Percentiles rank a stretch among this genome's conserved stretches.
These are phyloP conservation scores for Beris morrisii DNA, from an alignment of 2,888 invertebrate species.

Conservation along the genomic window DNA sequence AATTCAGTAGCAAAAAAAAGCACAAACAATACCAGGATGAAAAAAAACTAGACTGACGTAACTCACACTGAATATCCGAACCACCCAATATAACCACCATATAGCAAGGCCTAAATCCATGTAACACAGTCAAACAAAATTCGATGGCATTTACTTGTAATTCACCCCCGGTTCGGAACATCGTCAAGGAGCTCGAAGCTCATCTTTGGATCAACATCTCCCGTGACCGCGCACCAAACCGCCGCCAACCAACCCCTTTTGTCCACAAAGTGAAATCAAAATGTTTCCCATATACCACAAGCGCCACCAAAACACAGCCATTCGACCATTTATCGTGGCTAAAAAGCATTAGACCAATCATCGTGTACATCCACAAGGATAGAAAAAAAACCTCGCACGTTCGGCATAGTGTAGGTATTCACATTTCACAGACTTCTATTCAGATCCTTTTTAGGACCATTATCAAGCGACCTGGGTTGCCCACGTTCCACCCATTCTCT, in stretches of 20 bases:
- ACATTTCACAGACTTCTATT: too few species aligned
- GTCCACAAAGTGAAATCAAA: constrained; percentile 5
- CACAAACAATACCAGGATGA: background rate
- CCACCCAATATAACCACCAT: constrained; percentile 28
- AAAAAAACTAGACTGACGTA: constrained; percentile 4
- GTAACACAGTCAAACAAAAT: constrained; percentile 14
- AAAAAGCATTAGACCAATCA: constrained; percentile 31
- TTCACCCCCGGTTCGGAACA: background rate
- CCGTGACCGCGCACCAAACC: constrained; percentile 20
- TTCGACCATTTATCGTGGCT: constrained; percentile 33
- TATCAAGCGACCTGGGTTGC: constrained; percentile 13
- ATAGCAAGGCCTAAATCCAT: constrained; percentile 19
- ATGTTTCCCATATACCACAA: constrained; percentile 25
- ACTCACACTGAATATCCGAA: constrained; percentile 29
- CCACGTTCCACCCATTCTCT: background rate
- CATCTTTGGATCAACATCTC: constrained; percentile 27
- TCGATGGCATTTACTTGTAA: constrained; percentile 16
- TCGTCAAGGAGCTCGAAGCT: constrained; percentile 14
- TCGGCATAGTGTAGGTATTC: too few species aligned
- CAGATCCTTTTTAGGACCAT: constrained; percentile 10
- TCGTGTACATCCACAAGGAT: constrained; percentile 23
- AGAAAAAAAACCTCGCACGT: background rate
- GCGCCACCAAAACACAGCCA: constrained; percentile 24
- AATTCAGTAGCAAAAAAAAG: too few species aligned
- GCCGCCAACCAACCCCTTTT: constrained; percentile 10